Evolutionary conservation across 2,113 vertebrate genomes (phyloP).

Genomic region (Lampris megalopsis): DNA sequence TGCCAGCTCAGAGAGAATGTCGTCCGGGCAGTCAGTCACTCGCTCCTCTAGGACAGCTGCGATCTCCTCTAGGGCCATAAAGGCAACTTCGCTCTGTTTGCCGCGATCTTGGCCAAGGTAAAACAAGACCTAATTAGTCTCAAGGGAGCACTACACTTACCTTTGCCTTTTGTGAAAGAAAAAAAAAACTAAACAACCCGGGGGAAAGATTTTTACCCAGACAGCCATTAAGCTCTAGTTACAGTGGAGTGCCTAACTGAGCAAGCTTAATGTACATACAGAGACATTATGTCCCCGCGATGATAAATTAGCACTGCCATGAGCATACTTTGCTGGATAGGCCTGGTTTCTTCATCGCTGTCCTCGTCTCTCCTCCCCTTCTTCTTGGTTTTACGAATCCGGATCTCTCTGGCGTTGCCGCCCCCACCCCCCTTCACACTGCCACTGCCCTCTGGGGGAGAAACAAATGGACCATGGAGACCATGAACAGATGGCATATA

Average conservation of each 20-base stretch:
- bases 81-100: conserved; percentile 85
- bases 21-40: conserved; percentile 89
- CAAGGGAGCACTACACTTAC: conserved; percentile 20
- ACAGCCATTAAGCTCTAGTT: conserved; percentile 48
- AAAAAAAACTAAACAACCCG: conserved; percentile 26
- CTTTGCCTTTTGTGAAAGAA: conserved; percentile 29
- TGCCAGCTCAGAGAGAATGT: conserved; percentile 90
- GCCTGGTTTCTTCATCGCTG: conserved; percentile 89
- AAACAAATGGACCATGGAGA: background rate
- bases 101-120: conserved; percentile 82
- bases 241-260: conserved; percentile 43
- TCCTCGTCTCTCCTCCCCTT: conserved; percentile 92
- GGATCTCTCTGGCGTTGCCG: conserved; percentile 92
- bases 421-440: conserved; percentile 86
- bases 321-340: conserved; percentile 72
- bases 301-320: background rate
- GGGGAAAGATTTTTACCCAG: conserved; percentile 35
- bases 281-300: conserved; percentile 14
- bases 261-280: conserved; percentile 33
- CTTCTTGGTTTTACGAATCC: conserved; percentile 92
- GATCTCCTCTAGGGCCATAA: conserved; percentile 90
- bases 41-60: conserved; percentile 84
- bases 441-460: conserved; percentile 89
- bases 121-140: conserved; percentile 57
- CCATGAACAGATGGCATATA: background rate